These are phyloP conservation scores for Ochropacha duplaris DNA, from an alignment of 2,888 invertebrate genomes.

Conservation along the genomic window DNA sequence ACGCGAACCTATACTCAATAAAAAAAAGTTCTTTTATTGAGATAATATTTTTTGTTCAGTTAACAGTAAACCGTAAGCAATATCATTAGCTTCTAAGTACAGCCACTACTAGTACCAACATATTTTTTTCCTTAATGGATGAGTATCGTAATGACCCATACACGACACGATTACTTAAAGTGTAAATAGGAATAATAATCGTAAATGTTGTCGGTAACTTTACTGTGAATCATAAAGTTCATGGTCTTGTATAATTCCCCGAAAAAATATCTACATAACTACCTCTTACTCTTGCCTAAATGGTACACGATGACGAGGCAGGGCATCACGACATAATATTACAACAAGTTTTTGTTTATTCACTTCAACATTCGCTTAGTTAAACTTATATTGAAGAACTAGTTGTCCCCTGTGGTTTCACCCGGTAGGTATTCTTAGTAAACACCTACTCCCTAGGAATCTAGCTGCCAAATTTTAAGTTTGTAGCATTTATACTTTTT, in stretches of 20 bases:
- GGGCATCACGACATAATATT: neutral
- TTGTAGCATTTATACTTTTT: too few species aligned
- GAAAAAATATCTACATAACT: neutral
- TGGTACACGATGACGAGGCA: neutral
- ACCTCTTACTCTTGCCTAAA: neutral
- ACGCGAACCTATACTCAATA: too few species aligned
- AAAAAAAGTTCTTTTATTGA: too few species aligned
- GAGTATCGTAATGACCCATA: neutral
- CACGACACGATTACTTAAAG: neutral
- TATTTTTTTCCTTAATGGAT: slow-evolving; percentile 1
- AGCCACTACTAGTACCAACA: neutral
- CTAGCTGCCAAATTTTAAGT: too few species aligned
- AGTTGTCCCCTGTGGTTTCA: too few species aligned
- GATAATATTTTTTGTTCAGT: neutral
- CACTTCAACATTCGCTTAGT: too few species aligned
- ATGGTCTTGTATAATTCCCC: neutral
- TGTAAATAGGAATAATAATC: neutral
- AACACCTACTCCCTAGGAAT: too few species aligned
- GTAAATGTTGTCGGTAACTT: neutral
- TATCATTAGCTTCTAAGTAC: neutral
- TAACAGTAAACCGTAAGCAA: too few species aligned
- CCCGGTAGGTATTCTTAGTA: too few species aligned
- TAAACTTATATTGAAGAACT: too few species aligned
- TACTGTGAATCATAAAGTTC: neutral
- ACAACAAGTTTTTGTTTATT: too few species aligned